A percentile compares a stretch with the other conserved stretches of the same genome.
These are phyloP conservation scores for Plecotus auritus DNA, from an alignment of 2,113 vertebrate species.

Conservation along the genomic window DNA sequence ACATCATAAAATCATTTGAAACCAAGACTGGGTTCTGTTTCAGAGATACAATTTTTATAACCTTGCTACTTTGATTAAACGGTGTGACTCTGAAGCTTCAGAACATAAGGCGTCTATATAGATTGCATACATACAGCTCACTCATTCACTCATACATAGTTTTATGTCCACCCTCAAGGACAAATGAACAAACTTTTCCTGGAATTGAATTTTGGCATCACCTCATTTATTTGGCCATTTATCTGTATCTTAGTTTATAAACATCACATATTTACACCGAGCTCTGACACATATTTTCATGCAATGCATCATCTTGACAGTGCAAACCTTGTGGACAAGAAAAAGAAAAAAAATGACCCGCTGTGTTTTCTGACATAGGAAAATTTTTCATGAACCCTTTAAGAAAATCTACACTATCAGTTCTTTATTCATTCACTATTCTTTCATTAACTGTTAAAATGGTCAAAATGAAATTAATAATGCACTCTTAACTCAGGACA, in stretches of 20 bases:
- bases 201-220: constrained; percentile 40
- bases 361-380: background rate
- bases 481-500: background rate
- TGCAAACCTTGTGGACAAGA: background rate
- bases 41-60: constrained; percentile 60
- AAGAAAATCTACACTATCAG: background rate
- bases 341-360: no score
- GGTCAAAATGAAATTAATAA: background rate
- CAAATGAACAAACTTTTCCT: constrained; percentile 19
- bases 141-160: background rate
- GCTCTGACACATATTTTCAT: constrained; percentile 17
- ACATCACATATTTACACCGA: constrained; percentile 36
- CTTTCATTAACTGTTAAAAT: background rate
- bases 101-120: background rate
- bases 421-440: background rate
- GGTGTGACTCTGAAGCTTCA: background rate
- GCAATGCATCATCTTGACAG: background rate
- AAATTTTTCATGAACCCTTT: background rate
- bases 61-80: constrained; percentile 52
- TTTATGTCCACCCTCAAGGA: constrained; percentile 30
- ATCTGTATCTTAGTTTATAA: constrained; percentile 43
- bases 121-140: background rate
- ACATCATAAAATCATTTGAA: constrained; percentile 68
- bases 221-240: constrained; percentile 51
- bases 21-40: constrained; percentile 67